A percentile compares a stretch with the other conserved stretches of the same genome.
These are phyloP conservation scores for Calephelis nemesis DNA, from an alignment of 1,140 invertebrate species.

Conservation along the genomic window DNA sequence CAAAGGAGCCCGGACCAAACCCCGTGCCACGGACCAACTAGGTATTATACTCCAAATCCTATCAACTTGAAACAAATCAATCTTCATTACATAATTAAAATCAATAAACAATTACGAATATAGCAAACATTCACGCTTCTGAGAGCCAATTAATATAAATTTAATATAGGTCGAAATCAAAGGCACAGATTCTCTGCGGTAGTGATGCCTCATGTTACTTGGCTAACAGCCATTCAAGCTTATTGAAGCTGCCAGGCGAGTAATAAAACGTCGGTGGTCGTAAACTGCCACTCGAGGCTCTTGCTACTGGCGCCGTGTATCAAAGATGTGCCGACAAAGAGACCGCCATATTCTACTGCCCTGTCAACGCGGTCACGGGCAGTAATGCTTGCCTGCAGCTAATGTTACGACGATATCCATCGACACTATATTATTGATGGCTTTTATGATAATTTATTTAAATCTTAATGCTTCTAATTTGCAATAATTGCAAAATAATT, in stretches of 20 bases:
- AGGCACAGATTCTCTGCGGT: slow-evolving; percentile 28
- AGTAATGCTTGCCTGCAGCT: slow-evolving; percentile 51
- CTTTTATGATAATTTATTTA: slow-evolving; percentile 8
- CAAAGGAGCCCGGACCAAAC: too few species aligned
- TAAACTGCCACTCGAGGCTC: slow-evolving; percentile 65
- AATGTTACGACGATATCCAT: slow-evolving; percentile 43
- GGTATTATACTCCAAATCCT: background rate
- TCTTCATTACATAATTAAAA: slow-evolving; percentile 4
- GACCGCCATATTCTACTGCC: slow-evolving; percentile 41
- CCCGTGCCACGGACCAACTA: too few species aligned
- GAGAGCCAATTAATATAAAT: slow-evolving; percentile 22
- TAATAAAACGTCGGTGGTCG: slow-evolving; percentile 61
- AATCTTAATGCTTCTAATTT: background rate
- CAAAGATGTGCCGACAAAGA: slow-evolving; percentile 68
- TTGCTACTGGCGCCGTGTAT: slow-evolving; percentile 66
- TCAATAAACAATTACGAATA: slow-evolving; percentile 12
- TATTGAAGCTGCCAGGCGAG: slow-evolving; percentile 53
- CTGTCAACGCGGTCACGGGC: slow-evolving; percentile 69
- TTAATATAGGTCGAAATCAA: slow-evolving; percentile 25
- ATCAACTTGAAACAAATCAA: background rate
- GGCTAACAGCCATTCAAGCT: slow-evolving; percentile 35
- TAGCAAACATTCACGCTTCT: slow-evolving; percentile 19
- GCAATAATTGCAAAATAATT: background rate
- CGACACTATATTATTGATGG: background rate
- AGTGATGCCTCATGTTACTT: slow-evolving; percentile 26